Conservation (phyloP, 2,888 invertebrate genomes). For the Melieria crassipennis region DNA sequence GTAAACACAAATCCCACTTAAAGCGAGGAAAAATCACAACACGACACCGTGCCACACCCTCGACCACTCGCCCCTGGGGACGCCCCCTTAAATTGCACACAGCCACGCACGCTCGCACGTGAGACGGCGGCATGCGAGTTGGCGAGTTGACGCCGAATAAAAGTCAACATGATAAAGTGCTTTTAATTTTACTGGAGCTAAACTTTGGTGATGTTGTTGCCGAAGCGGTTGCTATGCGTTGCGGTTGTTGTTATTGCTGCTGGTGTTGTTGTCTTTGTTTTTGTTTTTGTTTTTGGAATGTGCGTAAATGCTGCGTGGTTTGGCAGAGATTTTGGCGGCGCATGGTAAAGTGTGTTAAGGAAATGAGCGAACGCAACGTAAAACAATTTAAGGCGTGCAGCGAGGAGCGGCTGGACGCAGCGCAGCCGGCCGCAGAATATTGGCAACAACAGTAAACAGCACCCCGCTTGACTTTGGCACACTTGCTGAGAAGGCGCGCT, state of each 20-base stretch:
- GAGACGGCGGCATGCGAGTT: too few relatives aligned
- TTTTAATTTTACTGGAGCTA: constrained; percentile 37
- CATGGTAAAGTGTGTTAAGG: too few relatives aligned
- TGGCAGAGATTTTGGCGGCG: background rate
- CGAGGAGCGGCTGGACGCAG: background rate
- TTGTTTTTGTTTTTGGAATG: background rate
- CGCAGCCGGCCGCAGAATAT: constrained; percentile 2
- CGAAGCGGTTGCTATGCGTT: background rate
- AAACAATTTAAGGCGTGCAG: background rate
- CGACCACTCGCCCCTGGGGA: too few relatives aligned
- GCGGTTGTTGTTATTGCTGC: background rate
- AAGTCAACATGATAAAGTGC: constrained; percentile 41
- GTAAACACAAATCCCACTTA: background rate
- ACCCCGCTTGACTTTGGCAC: too few relatives aligned
- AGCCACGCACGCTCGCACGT: background rate
- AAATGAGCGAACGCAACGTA: background rate
- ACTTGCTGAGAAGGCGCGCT: too few relatives aligned
- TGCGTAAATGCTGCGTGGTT: background rate
- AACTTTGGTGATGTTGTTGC: constrained; percentile 17
- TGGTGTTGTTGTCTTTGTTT: constrained; percentile 3
- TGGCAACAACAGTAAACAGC: constrained; percentile 1
- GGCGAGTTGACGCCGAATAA: constrained; percentile 9
- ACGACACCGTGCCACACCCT: background rate
- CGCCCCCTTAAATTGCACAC: background rate
- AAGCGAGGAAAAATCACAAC: background rate